Evolutionary conservation across 1,140 invertebrate genomes (phyloP), one percentile per base, ranked within the genome.

Genomic region (Diorhabda sublineata): DNA sequence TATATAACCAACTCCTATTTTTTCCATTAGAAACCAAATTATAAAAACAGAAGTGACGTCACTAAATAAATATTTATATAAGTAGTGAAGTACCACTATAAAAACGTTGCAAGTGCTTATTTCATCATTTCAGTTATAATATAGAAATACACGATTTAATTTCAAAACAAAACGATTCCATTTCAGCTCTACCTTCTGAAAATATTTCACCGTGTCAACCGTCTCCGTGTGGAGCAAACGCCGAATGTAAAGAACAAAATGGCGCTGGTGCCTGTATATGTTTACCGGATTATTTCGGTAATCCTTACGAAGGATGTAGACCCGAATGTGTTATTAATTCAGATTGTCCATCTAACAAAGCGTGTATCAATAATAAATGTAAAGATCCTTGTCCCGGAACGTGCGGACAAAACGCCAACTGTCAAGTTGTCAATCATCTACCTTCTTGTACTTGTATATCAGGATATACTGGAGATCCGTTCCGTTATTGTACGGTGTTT

Each of bases 191-290:
- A 42, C 45, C 71, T 42, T 52, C 83, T 77, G 78, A 81, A 61
- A 74, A 76, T 64, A 76, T 81, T 66, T 82, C 83, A 74, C 85
- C 89, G 44, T 89, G 88, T 73, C 78, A 79, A 9, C 87, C 88
- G n/a, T 87, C 85, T 42, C 88, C 89, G 42, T 91, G 90, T 78
- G 90, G 90, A 59, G 81, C 85, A 58, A 90, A 90, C 77, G 87
- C 88, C 42, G 79, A 88, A 43, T 90, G 89, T 73, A 84, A 83
- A 73, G 85, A 88, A 76, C 83, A 83, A 70, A 85, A 87, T 71
- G 84, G 85, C 61, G 84, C 85, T 42, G 87, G 88, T 5, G 81
- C 88, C 41, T 93, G 91, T 75, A 83, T 84, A 11, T 93, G 91
- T 78, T 78, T 87, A 52, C 81, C 83, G 58, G 87, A 88, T 47